Evolutionary conservation across 2,113 vertebrate species (phyloP).

Genomic region (Notechis scutatus): DNA sequence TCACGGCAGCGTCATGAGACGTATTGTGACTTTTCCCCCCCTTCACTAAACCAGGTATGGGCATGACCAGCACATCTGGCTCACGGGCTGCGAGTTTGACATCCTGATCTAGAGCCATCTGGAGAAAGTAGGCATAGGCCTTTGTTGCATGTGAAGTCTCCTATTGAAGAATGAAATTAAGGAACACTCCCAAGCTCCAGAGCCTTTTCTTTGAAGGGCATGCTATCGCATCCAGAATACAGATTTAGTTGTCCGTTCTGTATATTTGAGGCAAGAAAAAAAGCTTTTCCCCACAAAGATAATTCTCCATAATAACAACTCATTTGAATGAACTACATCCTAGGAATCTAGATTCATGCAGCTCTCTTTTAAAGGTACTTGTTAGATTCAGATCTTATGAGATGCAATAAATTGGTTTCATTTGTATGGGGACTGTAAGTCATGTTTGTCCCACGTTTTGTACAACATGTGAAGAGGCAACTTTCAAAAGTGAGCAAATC

Average conservation of each 20-base stretch:
- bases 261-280: background rate
- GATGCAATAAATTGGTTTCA: background rate
- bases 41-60: background rate
- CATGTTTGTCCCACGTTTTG: background rate
- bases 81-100: background rate
- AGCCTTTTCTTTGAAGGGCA: background rate
- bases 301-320: background rate
- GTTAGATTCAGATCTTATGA: background rate
- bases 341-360: background rate
- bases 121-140: background rate
- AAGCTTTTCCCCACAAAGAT: background rate
- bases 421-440: background rate
- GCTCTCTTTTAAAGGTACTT: background rate
- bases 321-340: background rate
- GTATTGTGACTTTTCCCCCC: background rate
- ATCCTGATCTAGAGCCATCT: background rate
- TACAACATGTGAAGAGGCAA: background rate
- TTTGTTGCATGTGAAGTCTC: background rate
- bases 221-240: background rate
- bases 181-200: background rate
- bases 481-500: background rate
- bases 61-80: accelerated
- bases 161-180: background rate
- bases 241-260: background rate
- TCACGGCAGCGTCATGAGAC: no score